Percentiles rank a stretch among this genome's conserved stretches.
Evolutionary conservation across 2,888 invertebrate genomes (phyloP).

Genomic region (Cenopis cana): DNA sequence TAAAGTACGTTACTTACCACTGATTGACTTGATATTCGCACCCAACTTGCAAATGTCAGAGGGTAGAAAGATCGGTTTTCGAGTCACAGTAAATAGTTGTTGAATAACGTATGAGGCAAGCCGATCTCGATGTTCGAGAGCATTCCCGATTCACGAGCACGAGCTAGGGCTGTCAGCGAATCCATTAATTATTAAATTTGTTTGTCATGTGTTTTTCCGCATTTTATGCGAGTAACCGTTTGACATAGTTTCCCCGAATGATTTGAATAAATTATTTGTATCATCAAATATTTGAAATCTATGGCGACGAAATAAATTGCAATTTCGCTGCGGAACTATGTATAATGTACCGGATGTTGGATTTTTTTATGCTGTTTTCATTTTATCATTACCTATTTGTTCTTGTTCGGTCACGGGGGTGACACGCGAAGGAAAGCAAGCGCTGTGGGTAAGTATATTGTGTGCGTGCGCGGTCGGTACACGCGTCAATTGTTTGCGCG

Average conservation of each 20-base stretch:
- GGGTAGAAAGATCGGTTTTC: slow-evolving; percentile 57
- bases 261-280: slow-evolving; percentile 19
- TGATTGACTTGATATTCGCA: slow-evolving; percentile 54
- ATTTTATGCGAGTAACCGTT: slow-evolving; percentile 28
- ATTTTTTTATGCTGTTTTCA: background rate
- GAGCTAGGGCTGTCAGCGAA: slow-evolving; percentile 50
- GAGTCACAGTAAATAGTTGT: slow-evolving; percentile 63
- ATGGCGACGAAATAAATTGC: background rate
- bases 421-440: too few relatives aligned
- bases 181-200: slow-evolving; percentile 47
- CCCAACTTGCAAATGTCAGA: slow-evolving; percentile 33
- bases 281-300: background rate
- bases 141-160: slow-evolving; percentile 59
- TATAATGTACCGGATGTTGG: background rate
- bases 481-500: too few relatives aligned
- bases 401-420: background rate
- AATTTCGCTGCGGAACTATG: background rate
- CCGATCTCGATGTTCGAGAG: slow-evolving; percentile 55
- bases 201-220: slow-evolving; percentile 46
- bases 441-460: too few relatives aligned
- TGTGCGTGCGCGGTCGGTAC: too few relatives aligned
- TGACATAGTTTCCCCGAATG: slow-evolving; percentile 22
- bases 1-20: slow-evolving; percentile 46
- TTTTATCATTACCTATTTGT: background rate
- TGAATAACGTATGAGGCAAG: slow-evolving; percentile 68